Conservation (phyloP, 2,113 vertebrate genomes). For the Thryonomys swinderianus region DNA sequence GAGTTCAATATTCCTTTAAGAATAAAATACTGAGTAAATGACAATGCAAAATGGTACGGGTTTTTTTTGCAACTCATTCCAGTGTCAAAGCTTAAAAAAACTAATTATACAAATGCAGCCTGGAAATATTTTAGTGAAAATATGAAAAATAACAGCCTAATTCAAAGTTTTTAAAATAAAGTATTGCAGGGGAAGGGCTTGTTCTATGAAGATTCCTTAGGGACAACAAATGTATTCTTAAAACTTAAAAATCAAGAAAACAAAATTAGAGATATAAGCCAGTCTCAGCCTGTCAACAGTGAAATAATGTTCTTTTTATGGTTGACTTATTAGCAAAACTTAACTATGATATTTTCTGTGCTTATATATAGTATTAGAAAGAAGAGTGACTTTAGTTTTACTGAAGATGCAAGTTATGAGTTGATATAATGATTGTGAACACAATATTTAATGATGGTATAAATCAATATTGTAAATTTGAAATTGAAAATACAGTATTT, state of each 20-base stretch:
- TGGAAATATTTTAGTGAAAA: conserved; percentile 89
- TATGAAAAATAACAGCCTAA: conserved; percentile 86
- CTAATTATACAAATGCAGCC: conserved; percentile 88
- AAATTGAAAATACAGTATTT: conserved; percentile 5
- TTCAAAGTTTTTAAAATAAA: conserved; percentile 88
- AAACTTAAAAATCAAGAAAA: conserved; percentile 74
- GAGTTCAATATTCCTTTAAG: conserved; percentile 51
- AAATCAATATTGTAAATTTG: conserved; percentile 10
- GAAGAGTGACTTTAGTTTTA: conserved; percentile 30
- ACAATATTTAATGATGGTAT: neutral
- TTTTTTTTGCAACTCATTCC: conserved; percentile 85
- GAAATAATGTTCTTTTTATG: conserved; percentile 37
- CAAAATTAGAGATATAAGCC: conserved; percentile 37
- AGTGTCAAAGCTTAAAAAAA: conserved; percentile 87
- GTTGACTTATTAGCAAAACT: conserved; percentile 41
- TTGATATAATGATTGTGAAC: conserved; percentile 44
- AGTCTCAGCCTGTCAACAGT: neutral
- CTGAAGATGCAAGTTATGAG: neutral
- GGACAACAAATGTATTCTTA: conserved; percentile 55
- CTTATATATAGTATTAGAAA: conserved; percentile 19
- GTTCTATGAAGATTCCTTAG: conserved; percentile 69
- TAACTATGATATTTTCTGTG: conserved; percentile 12
- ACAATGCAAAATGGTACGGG: conserved; percentile 75
- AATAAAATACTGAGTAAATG: conserved; percentile 67
- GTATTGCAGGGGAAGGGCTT: conserved; percentile 76